Evolutionary conservation across 2,113 vertebrate species (phyloP).

Genomic region (Sardina pilchardus): DNA sequence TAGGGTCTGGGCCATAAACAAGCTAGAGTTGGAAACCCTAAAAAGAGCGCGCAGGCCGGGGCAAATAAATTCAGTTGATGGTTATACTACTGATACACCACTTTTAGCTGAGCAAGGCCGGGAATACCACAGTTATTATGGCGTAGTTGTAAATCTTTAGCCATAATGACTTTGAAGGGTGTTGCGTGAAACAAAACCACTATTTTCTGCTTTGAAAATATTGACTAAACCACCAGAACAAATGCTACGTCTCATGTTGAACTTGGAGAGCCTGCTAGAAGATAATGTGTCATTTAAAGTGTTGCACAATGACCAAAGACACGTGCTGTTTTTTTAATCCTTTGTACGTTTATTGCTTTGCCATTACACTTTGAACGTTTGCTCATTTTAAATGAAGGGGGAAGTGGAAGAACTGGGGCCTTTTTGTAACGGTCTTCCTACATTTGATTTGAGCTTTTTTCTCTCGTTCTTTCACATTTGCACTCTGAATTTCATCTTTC

Average conservation of each 20-base stretch:
- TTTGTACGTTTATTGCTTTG: background rate
- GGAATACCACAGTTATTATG: constrained; percentile 31
- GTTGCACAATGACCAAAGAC: background rate
- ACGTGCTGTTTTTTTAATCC: background rate
- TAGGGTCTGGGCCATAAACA: constrained; percentile 31
- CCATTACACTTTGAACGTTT: background rate
- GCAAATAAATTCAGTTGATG: constrained; percentile 46
- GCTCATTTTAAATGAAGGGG: background rate
- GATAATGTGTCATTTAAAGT: background rate
- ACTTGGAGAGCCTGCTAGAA: background rate
- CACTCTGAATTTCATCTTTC: background rate
- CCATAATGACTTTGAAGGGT: constrained; percentile 41
- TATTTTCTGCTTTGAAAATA: background rate
- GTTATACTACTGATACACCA: constrained; percentile 32
- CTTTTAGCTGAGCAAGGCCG: constrained; percentile 17
- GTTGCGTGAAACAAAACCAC: constrained; percentile 25
- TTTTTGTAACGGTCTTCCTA: background rate
- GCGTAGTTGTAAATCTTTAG: constrained; percentile 31
- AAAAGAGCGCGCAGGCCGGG: constrained; percentile 28
- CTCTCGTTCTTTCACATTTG: background rate
- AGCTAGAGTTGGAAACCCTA: constrained; percentile 32
- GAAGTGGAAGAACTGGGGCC: background rate
- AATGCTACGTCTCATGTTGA: background rate
- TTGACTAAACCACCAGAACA: background rate
- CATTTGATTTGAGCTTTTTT: background rate